These are phyloP conservation scores for Anseranas semipalmata DNA, from an alignment of 2,113 vertebrate species.

Conservation along the genomic window DNA sequence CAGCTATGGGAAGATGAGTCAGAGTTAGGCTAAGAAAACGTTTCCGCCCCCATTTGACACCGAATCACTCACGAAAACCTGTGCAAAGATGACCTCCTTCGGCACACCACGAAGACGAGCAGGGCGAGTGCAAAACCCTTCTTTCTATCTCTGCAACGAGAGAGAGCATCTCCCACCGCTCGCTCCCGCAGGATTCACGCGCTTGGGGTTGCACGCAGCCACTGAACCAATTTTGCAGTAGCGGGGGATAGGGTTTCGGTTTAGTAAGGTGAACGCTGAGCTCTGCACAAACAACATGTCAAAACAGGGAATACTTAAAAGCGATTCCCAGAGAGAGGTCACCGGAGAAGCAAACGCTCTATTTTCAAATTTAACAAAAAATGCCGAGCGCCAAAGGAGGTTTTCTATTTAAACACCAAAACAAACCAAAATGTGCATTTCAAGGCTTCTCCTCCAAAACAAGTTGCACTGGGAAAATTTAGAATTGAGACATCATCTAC, in stretches of 20 bases:
- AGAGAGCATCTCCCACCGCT: not conserved
- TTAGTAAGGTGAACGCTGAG: conserved; percentile 42
- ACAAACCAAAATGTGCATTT: not conserved
- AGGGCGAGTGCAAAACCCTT: not conserved
- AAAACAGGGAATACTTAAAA: conserved; percentile 42
- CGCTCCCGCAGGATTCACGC: accelerated
- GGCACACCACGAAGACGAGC: not conserved
- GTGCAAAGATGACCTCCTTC: not conserved
- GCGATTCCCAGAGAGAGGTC: conserved; percentile 26
- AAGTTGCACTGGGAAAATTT: not conserved
- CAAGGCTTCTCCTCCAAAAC: not conserved
- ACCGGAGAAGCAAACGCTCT: not conserved
- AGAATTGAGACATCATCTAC: not conserved
- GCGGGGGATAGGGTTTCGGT: not conserved
- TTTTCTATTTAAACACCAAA: not conserved
- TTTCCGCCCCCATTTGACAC: not conserved
- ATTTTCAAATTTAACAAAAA: not conserved
- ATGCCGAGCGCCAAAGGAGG: not conserved
- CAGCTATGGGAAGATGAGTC: conserved; percentile 37
- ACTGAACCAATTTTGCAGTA: not conserved
- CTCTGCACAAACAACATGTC: conserved; percentile 48
- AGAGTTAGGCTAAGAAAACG: not conserved
- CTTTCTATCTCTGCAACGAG: not conserved
- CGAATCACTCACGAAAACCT: not conserved
- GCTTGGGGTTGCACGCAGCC: not conserved